A percentile compares a stretch with the other conserved stretches of the same genome.
These are phyloP conservation scores for Fissipunctia ypsillon DNA, from an alignment of 2,888 invertebrate species.

Conservation along the genomic window DNA sequence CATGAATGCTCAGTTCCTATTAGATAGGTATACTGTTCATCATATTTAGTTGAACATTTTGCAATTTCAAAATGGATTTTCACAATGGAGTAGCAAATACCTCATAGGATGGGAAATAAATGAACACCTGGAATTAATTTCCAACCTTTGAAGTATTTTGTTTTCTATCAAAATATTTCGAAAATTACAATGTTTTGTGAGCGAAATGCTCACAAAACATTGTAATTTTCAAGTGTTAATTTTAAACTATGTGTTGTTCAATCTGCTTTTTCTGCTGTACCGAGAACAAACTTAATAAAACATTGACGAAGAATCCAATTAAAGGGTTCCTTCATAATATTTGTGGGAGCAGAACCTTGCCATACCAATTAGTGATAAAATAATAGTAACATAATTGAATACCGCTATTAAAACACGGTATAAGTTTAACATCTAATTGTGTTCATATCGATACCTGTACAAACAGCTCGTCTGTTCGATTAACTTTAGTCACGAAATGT, in stretches of 20 bases:
- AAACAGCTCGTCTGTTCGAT: constrained; percentile 50
- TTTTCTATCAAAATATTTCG: not conserved
- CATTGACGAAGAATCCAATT: constrained; percentile 31
- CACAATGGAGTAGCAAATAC: not conserved
- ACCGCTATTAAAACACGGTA: constrained; percentile 16
- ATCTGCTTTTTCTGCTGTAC: not conserved
- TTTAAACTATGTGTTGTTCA: not conserved
- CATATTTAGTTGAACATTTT: constrained; percentile 16
- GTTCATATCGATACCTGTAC: constrained; percentile 41
- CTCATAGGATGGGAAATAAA: constrained; percentile 7
- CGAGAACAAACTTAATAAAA: not conserved
- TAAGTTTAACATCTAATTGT: constrained; percentile 30
- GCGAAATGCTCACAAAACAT: not conserved
- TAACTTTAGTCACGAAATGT: constrained; percentile 64
- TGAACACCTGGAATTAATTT: not conserved
- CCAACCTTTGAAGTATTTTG: constrained; percentile 12
- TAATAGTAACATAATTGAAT: constrained; percentile 41
- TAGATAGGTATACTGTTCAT: not conserved
- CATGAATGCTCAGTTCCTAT: not conserved
- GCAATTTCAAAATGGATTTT: constrained; percentile 1
- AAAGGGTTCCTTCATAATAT: constrained; percentile 37
- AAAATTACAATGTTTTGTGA: no score
- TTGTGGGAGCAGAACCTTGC: constrained; percentile 36
- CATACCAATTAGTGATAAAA: constrained; percentile 52
- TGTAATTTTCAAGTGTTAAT: not conserved